These are phyloP conservation scores for Manacus vitellinus DNA, from an alignment of 2,113 vertebrate genomes.

Conservation along the genomic window DNA sequence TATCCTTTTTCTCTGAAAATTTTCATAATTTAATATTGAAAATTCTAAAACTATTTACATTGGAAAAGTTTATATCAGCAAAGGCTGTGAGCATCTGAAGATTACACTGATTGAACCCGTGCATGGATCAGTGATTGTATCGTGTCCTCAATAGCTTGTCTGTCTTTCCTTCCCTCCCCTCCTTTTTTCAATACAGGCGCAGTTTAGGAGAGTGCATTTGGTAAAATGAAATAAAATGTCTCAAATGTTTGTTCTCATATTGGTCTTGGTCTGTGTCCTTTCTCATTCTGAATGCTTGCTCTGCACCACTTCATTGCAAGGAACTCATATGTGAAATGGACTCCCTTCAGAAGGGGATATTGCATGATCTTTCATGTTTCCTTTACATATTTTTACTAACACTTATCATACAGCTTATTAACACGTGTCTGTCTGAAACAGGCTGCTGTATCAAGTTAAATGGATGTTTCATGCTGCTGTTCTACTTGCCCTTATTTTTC, in stretches of 20 bases:
- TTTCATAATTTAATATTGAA: constrained; percentile 61
- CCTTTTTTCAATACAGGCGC: constrained; percentile 80
- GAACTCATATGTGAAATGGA: constrained; percentile 81
- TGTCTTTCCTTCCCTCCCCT: constrained; percentile 72
- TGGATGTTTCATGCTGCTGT: constrained; percentile 38
- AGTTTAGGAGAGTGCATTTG: constrained; percentile 79
- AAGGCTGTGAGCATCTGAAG: constrained; percentile 74
- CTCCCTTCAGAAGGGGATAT: constrained; percentile 80
- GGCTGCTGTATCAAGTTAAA: constrained; percentile 73
- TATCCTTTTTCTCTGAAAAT: constrained; percentile 60
- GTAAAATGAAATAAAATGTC: constrained; percentile 74
- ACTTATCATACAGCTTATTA: constrained; percentile 86
- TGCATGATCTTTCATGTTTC: constrained; percentile 83
- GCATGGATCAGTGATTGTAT: constrained; percentile 81
- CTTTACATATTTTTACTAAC: constrained; percentile 82
- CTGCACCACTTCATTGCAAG: constrained; percentile 80
- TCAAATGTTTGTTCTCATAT: constrained; percentile 76
- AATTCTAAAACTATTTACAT: constrained; percentile 43
- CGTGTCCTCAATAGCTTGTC: constrained; percentile 74
- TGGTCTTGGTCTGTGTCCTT: constrained; percentile 73
- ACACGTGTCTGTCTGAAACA: constrained; percentile 82
- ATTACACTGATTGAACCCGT: constrained; percentile 75
- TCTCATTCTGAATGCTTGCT: constrained; percentile 81
- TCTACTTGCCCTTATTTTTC: constrained; percentile 66
- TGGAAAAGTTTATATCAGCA: constrained; percentile 73